phyloP scores from a whole-genome alignment of 2,888 invertebrate genomes.

The Stramonita haemastoma region DNA sequence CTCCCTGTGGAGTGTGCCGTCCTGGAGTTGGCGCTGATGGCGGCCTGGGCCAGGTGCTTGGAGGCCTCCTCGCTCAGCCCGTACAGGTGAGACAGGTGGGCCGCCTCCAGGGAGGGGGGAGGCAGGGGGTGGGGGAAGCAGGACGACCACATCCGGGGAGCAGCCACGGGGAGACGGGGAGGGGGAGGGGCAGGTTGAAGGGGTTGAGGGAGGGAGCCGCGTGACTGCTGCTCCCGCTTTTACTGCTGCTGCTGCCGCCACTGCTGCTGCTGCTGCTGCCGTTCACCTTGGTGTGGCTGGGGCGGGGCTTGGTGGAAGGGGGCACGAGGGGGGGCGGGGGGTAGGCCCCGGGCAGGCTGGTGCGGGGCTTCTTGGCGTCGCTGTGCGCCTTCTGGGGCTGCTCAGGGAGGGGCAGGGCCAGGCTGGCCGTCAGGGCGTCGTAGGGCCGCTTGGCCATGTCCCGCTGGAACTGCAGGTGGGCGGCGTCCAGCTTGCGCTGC shows the following conservation, averaged over 20 bases:
- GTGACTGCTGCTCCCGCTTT: slow-evolving; percentile 34
- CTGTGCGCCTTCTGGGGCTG: slow-evolving; percentile 42
- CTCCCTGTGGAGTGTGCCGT: not conserved
- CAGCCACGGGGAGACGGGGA: slow-evolving; percentile 39
- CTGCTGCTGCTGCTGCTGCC: slow-evolving; percentile 40
- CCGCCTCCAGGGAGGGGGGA: slow-evolving; percentile 45
- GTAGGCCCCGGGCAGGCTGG: slow-evolving; percentile 27
- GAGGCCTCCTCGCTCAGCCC: slow-evolving; percentile 34
- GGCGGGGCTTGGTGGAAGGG: slow-evolving; percentile 32
- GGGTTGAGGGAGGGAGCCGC: not conserved
- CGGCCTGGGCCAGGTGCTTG: slow-evolving; percentile 27
- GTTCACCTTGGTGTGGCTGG: slow-evolving; percentile 42
- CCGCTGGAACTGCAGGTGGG: slow-evolving; percentile 35
- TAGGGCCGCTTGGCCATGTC: slow-evolving; percentile 39
- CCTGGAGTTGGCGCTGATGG: slow-evolving; percentile 20
- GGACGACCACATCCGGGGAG: slow-evolving; percentile 42
- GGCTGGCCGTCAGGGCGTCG: slow-evolving; percentile 39
- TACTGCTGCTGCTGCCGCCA: slow-evolving; percentile 39
- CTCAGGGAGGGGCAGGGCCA: not conserved
- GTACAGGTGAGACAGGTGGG: slow-evolving; percentile 49
- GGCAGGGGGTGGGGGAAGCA: slow-evolving; percentile 43
- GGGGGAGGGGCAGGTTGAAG: slow-evolving; percentile 36
- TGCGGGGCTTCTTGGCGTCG: slow-evolving; percentile 37
- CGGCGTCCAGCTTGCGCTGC: slow-evolving; percentile 44
- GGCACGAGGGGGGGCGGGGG: not conserved